Conservation (phyloP, 2,113 vertebrate genomes). For the Podocnemis expansa region DNA sequence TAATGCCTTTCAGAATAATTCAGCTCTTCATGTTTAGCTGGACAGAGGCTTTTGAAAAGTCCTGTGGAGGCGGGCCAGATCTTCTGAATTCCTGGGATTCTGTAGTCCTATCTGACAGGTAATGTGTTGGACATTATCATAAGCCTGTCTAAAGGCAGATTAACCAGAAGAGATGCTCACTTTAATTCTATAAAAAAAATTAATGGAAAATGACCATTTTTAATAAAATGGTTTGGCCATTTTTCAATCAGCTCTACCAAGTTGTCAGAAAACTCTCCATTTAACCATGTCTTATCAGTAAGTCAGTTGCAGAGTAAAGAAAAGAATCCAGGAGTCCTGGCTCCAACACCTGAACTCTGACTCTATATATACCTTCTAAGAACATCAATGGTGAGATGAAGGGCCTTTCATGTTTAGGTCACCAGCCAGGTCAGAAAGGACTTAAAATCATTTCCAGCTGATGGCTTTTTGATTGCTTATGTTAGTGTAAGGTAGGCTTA, state of each 20-base stretch:
- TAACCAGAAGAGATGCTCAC: not conserved
- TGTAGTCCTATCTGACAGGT: not conserved
- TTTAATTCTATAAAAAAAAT: not conserved
- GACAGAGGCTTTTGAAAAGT: not conserved
- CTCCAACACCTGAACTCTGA: not conserved
- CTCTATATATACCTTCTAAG: not conserved
- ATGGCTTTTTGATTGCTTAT: not conserved
- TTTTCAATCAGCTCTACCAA: too few species aligned
- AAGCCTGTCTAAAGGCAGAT: conserved; percentile 22
- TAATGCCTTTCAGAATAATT: conserved; percentile 55
- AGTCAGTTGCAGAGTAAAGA: not conserved
- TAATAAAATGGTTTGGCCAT: not conserved
- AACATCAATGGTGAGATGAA: not conserved
- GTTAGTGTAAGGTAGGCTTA: too few species aligned
- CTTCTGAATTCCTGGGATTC: not conserved
- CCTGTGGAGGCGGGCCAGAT: not conserved
- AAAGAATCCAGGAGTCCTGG: not conserved
- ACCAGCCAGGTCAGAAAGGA: not conserved
- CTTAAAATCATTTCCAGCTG: not conserved
- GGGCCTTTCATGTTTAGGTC: not conserved
- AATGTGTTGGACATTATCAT: not conserved
- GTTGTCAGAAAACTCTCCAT: not conserved
- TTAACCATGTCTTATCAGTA: not conserved
- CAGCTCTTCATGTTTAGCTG: conserved; percentile 15
- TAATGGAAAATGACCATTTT: not conserved